phyloP scores from a whole-genome alignment of 2,888 invertebrate species.

The Cryptosula pallasiana region DNA sequence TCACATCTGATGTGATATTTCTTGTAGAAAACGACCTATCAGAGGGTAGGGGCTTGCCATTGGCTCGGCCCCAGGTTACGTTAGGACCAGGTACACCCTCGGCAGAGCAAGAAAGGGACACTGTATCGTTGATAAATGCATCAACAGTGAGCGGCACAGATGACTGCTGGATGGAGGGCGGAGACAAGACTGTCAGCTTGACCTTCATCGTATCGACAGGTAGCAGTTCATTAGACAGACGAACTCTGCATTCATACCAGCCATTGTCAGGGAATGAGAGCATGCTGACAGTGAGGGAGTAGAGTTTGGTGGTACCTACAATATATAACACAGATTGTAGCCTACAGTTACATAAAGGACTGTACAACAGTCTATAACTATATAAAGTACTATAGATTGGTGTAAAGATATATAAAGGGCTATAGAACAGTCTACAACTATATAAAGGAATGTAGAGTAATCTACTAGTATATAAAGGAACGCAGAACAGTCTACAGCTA shows the following conservation, averaged over 20 bases:
- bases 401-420: background rate
- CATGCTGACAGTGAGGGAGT: slow-evolving; percentile 40
- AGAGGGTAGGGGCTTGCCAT: slow-evolving; percentile 39
- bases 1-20: background rate
- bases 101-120: slow-evolving; percentile 40
- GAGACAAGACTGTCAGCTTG: slow-evolving; percentile 1
- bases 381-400: background rate
- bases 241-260: slow-evolving; percentile 39
- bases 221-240: slow-evolving; percentile 31
- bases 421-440: background rate
- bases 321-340: slow-evolving; percentile 23
- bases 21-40: slow-evolving; percentile 24
- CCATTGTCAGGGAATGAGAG: slow-evolving; percentile 41
- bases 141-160: slow-evolving; percentile 14
- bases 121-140: slow-evolving; percentile 35
- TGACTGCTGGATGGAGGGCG: background rate
- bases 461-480: too few species aligned
- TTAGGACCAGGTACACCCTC: slow-evolving; percentile 48
- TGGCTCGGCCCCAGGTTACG: slow-evolving; percentile 50
- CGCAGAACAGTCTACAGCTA: too few species aligned
- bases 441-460: too few species aligned
- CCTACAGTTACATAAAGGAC: too few species aligned
- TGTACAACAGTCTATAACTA: background rate
- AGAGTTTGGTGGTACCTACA: slow-evolving; percentile 32
- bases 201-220: background rate